Evolutionary conservation across 2,797 vertebrate genomes (phyloP).

Genomic region (Pangasius larnaudii): DNA sequence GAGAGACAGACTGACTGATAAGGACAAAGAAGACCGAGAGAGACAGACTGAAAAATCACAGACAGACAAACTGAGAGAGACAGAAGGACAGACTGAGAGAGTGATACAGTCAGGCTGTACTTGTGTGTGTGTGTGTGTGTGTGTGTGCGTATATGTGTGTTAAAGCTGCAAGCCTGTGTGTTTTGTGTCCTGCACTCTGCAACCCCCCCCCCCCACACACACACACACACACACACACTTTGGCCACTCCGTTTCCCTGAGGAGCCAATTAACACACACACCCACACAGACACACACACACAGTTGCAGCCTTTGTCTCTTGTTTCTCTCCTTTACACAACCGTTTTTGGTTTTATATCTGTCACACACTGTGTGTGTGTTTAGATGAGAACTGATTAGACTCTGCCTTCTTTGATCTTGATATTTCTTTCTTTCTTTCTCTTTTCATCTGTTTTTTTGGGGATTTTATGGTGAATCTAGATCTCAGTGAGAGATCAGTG

Average conservation of each 20-base stretch:
- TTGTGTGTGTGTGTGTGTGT: neutral
- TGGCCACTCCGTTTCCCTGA: constrained; percentile 53
- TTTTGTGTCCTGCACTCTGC: neutral
- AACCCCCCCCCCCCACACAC: constrained; percentile 3
- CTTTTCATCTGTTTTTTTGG: neutral
- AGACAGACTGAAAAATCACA: neutral
- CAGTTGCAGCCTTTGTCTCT: constrained; percentile 43
- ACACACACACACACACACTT: too few species aligned
- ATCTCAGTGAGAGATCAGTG: neutral
- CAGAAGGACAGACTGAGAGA: neutral
- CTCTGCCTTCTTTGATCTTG: neutral
- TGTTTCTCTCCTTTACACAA: neutral
- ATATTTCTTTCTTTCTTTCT: neutral
- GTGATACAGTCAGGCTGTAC: neutral
- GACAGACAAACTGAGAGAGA: neutral
- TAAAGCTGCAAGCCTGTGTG: neutral
- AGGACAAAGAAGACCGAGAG: neutral
- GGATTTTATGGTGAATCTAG: neutral
- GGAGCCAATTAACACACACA: constrained; percentile 60
- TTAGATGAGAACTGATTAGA: constrained; percentile 1
- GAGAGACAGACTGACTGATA: neutral
- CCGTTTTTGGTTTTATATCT: neutral
- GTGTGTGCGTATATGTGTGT: neutral
- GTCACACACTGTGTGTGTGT: neutral
- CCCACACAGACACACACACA: constrained; percentile 47